These are phyloP conservation scores for Lasioglossum morio DNA, from an alignment of 2,888 invertebrate genomes.

Conservation along the genomic window DNA sequence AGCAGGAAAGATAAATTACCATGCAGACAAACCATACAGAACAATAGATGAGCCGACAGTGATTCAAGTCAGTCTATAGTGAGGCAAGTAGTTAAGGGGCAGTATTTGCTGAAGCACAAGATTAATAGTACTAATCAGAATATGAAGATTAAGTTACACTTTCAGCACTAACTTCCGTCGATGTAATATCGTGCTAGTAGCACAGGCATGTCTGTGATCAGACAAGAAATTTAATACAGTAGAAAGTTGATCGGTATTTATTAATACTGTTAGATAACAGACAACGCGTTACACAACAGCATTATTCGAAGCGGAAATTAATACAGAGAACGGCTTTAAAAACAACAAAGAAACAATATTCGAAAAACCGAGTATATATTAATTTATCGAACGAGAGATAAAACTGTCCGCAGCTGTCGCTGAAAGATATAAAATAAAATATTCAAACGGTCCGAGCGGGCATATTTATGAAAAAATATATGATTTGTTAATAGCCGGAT, in stretches of 20 bases:
- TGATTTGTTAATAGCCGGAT: not conserved
- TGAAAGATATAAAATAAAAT: not conserved
- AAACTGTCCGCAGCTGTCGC: not conserved
- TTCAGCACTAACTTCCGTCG: not conserved
- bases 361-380: not conserved
- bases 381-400: not conserved
- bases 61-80: constrained; percentile 2
- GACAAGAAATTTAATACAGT: not conserved
- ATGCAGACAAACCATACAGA: not conserved
- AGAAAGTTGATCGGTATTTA: not conserved
- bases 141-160: not conserved
- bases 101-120: not conserved
- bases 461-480: not conserved
- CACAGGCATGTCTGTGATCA: not conserved
- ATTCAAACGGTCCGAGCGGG: not conserved
- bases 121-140: not conserved
- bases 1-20: not conserved
- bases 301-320: not conserved
- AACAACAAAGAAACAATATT: not conserved
- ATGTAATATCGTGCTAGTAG: not conserved
- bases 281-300: not conserved
- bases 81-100: not conserved
- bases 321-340: not conserved
- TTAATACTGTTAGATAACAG: not conserved
- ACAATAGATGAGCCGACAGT: not conserved